Evolutionary conservation across 2,113 vertebrate species (phyloP).

Genomic region (Gnathonemus longibarbis): DNA sequence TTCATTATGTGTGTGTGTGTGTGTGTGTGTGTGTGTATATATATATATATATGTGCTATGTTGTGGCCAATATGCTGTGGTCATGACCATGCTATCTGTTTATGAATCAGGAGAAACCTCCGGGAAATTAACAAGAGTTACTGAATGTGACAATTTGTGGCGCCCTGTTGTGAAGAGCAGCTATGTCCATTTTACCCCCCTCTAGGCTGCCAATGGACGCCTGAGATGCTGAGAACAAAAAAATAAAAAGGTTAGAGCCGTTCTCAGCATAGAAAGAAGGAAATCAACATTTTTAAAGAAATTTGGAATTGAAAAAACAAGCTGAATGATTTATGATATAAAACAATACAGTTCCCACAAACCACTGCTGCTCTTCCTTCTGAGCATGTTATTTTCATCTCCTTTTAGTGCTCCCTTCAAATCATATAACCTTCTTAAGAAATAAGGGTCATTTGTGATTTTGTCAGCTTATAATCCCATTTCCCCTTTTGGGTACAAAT

Average conservation of each 20-base stretch:
- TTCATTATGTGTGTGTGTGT: not conserved
- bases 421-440: constrained; percentile 52
- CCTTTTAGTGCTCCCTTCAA: constrained; percentile 45
- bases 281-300: constrained; percentile 29
- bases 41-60: no score
- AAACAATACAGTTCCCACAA: constrained; percentile 51
- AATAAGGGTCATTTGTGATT: constrained; percentile 53
- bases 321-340: constrained; percentile 36
- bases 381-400: constrained; percentile 33
- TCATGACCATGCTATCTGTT: not conserved
- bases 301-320: not conserved
- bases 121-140: constrained; percentile 4
- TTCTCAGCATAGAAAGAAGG: constrained; percentile 27
- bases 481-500: constrained; percentile 39
- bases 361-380: constrained; percentile 43
- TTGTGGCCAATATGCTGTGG: not conserved
- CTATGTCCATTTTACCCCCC: not conserved
- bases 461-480: constrained; percentile 52
- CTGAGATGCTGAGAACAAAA: not conserved
- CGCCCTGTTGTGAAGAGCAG: not conserved
- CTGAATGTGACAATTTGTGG: constrained; percentile 14
- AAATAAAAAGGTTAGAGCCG: not conserved
- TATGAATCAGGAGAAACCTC: not conserved
- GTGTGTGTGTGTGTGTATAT: no score
- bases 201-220: not conserved